phyloP scores from a whole-genome alignment of 2,888 invertebrate species.

The Metallyticus violacea region DNA sequence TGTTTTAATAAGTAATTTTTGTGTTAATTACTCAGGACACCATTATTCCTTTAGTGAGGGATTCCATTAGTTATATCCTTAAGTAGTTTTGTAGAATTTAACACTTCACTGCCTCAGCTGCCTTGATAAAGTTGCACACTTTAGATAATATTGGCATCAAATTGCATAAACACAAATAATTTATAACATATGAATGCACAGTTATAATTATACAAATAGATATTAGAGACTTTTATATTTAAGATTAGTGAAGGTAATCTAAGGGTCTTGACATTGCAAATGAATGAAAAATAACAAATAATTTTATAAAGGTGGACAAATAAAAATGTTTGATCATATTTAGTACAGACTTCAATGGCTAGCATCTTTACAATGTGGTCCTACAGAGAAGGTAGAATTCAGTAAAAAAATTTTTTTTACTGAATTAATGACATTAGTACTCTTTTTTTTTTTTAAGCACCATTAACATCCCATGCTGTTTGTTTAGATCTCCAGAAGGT shows the following conservation, averaged over 20 bases:
- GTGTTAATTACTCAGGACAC: neutral
- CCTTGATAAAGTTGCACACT: neutral
- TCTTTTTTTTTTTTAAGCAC: no score
- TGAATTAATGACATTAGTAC: no score
- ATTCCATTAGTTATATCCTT: neutral
- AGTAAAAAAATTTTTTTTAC: no score
- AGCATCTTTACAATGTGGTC: no score
- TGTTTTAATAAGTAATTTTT: neutral
- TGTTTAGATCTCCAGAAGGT: no score
- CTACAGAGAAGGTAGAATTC: no score
- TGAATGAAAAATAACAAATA: neutral
- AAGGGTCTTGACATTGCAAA: neutral
- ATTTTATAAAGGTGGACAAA: no score
- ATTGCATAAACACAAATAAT: neutral
- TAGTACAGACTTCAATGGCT: no score
- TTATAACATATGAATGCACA: neutral
- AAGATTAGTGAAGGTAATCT: neutral
- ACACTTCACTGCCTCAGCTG: neutral
- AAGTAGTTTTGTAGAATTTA: neutral
- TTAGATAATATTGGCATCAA: neutral
- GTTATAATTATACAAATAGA: neutral
- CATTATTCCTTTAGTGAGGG: neutral
- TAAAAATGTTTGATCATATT: no score
- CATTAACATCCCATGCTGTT: no score
- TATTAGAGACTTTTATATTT: neutral